phyloP scores from a whole-genome alignment of 30 jellyfish, hydroid and myxozoan genomes.

The Hydractinia symbiolongicarpus region DNA sequence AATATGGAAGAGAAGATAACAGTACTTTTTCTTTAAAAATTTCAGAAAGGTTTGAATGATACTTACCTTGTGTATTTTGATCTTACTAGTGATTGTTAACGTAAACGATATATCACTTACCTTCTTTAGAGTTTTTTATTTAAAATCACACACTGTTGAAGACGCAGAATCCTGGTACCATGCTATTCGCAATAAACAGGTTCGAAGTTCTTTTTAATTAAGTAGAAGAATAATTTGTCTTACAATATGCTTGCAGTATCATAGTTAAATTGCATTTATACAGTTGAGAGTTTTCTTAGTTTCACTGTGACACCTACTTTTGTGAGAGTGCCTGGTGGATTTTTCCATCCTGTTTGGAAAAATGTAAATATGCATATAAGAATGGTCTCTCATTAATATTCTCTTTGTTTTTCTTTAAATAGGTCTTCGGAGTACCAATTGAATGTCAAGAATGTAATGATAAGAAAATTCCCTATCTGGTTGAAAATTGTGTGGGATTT shows the following conservation, averaged over 20 bases:
- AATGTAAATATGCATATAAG: neutral
- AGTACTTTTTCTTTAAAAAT: conserved; percentile 23
- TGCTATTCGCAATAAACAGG: conserved; percentile 78
- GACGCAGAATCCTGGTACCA: conserved; percentile 69
- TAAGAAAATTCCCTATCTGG: conserved; percentile 48
- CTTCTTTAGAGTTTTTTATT: conserved; percentile 38
- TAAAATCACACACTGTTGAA: conserved; percentile 36
- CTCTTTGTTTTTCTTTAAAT: neutral
- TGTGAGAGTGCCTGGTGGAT: too few relatives aligned
- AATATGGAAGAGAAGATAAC: conserved; percentile 50
- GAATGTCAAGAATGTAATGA: conserved; percentile 51
- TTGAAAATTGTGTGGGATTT: conserved; percentile 57
- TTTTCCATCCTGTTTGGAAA: too few relatives aligned
- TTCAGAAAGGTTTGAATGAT: neutral
- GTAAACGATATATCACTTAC: too few relatives aligned
- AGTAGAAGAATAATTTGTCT: neutral
- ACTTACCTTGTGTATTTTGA: too few relatives aligned
- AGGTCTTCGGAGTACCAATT: conserved; percentile 73
- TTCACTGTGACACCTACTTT: too few relatives aligned
- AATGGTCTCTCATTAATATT: neutral
- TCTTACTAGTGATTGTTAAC: too few relatives aligned
- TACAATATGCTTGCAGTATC: too few relatives aligned
- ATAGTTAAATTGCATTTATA: too few relatives aligned
- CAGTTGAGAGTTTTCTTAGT: too few relatives aligned
- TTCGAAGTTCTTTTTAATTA: neutral